Percentiles rank a stretch among this genome's conserved stretches.
Conservation (phyloP, 2,888 invertebrate genomes). For the Papilio demoleus region DNA sequence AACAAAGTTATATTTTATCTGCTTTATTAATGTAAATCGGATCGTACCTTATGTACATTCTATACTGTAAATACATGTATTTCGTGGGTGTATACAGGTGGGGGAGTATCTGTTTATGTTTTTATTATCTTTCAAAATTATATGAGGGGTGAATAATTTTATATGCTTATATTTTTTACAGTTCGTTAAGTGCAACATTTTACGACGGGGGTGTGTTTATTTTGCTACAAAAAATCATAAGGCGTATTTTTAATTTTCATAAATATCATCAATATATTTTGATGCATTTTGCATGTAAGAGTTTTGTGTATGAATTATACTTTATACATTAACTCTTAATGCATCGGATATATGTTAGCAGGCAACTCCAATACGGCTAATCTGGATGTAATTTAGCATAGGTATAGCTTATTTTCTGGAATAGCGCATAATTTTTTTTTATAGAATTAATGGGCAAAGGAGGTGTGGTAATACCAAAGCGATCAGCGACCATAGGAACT, state of each 20-base stretch:
- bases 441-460: no score
- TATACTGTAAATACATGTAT: constrained; percentile 6
- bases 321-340: no score
- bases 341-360: no score
- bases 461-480: no score
- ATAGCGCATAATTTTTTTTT: no score
- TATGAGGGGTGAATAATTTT: constrained; percentile 61
- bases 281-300: no score
- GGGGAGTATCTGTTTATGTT: constrained; percentile 33
- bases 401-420: no score
- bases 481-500: no score
- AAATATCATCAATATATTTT: no score
- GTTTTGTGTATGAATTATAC: no score
- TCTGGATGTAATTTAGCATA: no score
- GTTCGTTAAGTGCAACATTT: constrained; percentile 58
- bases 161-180: constrained; percentile 53
- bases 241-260: constrained; percentile 17
- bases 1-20: not conserved
- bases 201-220: constrained; percentile 49
- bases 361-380: no score
- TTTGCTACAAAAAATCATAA: not conserved
- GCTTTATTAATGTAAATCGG: not conserved
- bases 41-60: not conserved
- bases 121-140: constrained; percentile 34
- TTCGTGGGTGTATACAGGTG: constrained; percentile 10